Conservation (phyloP, 2,113 vertebrate species). For the Amphiprion percula region DNA sequence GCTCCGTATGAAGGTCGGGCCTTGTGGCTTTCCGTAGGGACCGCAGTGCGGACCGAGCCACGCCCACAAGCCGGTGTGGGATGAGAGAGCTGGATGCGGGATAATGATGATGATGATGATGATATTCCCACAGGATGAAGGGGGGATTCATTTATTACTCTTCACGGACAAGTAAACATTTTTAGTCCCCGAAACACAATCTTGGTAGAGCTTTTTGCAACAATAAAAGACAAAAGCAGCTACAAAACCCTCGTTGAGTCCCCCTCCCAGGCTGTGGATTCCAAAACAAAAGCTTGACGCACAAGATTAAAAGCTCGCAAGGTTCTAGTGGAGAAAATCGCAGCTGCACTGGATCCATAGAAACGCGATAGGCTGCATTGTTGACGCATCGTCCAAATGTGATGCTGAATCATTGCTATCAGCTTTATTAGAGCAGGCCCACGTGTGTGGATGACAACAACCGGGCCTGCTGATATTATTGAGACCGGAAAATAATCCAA, state of each 20-base stretch:
- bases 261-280: background rate
- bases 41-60: constrained; percentile 97
- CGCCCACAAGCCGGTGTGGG: constrained; percentile 90
- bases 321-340: constrained; percentile 5
- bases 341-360: constrained; percentile 2
- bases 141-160: background rate
- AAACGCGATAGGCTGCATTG: constrained; percentile 32
- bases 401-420: constrained; percentile 72
- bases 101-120: constrained; percentile 27
- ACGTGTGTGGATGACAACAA: constrained; percentile 54
- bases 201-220: background rate
- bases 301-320: constrained; percentile 17
- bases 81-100: constrained; percentile 69
- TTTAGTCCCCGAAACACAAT: background rate
- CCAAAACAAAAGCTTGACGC: constrained; percentile 68
- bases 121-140: constrained; percentile 10
- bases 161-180: background rate
- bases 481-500: background rate
- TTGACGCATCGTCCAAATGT: constrained; percentile 56
- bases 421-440: constrained; percentile 22
- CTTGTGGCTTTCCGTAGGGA: constrained; percentile 91
- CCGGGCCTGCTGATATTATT: constrained; percentile 24
- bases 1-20: constrained; percentile 75
- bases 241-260: background rate
- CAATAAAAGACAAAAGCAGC: background rate